Percentiles rank a stretch among this genome's conserved stretches.
Evolutionary conservation across 30 jellyfish, hydroid and myxozoan species (phyloP).

Genomic region (Morbakka virulenta): DNA sequence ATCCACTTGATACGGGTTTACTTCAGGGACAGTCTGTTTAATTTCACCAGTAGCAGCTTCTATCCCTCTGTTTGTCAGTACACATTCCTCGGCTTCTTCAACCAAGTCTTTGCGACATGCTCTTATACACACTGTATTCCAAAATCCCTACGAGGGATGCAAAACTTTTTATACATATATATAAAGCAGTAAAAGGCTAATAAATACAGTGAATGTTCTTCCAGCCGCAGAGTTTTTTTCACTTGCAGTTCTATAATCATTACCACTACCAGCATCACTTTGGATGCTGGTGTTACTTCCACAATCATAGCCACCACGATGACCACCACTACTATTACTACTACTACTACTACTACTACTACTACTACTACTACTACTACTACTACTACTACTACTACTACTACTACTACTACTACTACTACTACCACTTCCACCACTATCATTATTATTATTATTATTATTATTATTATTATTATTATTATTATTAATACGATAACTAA

Average conservation of each 20-base stretch:
- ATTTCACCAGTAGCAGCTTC: not conserved
- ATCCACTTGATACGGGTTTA: not conserved
- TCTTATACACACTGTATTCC: not conserved
- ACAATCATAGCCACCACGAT: not conserved
- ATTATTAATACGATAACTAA: no score
- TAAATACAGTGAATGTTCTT: no score
- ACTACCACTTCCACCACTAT: not conserved
- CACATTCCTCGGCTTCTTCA: not conserved
- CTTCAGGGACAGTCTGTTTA: not conserved
- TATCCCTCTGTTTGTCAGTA: not conserved
- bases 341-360: not conserved
- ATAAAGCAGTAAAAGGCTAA: no score
- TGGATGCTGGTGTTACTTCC: not conserved
- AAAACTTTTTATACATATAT: no score
- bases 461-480: not conserved
- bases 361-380: not conserved
- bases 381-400: not conserved
- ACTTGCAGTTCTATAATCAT: no score
- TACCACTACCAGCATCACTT: not conserved
- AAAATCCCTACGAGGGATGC: not conserved
- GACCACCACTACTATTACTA: not conserved
- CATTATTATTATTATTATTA: not conserved
- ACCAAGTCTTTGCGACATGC: not conserved
- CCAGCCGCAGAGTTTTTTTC: no score
- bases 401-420: not conserved